phyloP scores from a whole-genome alignment of 2,797 vertebrate species.

The Falco cherrug region DNA sequence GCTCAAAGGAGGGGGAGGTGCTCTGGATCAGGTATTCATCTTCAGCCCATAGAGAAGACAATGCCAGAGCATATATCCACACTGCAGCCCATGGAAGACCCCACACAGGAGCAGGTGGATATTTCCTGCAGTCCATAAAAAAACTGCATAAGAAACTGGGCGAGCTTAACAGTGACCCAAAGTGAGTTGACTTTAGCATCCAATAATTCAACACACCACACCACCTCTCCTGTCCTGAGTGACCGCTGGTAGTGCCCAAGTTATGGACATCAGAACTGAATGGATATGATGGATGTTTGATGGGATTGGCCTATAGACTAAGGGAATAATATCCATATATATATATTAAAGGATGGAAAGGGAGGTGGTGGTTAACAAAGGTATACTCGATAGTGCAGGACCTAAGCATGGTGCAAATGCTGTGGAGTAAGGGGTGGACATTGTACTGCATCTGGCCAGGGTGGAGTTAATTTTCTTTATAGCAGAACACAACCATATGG shows the following conservation, averaged over 20 bases:
- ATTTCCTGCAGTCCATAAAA: background rate
- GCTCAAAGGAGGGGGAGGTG: background rate
- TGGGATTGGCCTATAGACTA: background rate
- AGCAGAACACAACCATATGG: background rate
- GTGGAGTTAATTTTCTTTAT: background rate
- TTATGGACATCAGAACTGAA: background rate
- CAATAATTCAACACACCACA: background rate
- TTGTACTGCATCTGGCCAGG: background rate
- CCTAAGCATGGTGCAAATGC: background rate
- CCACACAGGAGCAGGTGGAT: background rate
- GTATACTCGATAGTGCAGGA: background rate
- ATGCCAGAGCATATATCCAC: background rate
- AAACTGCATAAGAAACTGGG: background rate
- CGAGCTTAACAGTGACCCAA: background rate
- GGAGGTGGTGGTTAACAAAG: background rate
- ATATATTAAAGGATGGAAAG: background rate
- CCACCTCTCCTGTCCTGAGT: too few relatives aligned
- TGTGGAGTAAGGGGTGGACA: background rate
- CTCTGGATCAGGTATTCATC: background rate
- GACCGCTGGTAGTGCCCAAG: background rate
- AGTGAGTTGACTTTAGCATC: background rate
- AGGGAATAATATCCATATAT: background rate
- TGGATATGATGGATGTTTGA: background rate
- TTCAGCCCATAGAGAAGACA: background rate
- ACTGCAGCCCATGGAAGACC: background rate